Conservation (phyloP, 1,140 invertebrate species). For the Drosophila punjabiensis region DNA sequence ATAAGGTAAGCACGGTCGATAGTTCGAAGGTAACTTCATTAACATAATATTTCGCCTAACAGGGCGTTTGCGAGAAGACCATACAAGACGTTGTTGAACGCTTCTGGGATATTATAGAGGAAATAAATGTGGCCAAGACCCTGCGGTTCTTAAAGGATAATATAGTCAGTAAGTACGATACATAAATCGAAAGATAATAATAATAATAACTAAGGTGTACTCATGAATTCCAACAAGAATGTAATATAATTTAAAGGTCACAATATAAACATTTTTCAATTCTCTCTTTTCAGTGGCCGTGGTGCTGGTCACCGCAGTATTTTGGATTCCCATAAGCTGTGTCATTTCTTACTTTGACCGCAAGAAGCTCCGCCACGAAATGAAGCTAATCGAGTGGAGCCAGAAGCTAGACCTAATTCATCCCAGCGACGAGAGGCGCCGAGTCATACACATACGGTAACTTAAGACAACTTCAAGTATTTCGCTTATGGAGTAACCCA, state of each 20-base stretch:
- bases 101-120: slow-evolving; percentile 98
- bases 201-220: too few species aligned
- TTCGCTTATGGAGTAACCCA: not conserved
- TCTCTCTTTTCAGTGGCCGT: slow-evolving; percentile 87
- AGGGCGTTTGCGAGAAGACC: slow-evolving; percentile 97
- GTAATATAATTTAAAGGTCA: not conserved
- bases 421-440: slow-evolving; percentile 87
- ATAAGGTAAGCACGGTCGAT: slow-evolving; percentile 91
- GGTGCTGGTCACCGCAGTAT: slow-evolving; percentile 93
- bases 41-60: slow-evolving; percentile 33
- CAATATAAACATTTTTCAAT: not conserved
- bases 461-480: not conserved
- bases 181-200: too few species aligned
- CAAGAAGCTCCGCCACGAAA: slow-evolving; percentile 87
- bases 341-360: slow-evolving; percentile 93
- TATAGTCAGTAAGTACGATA: slow-evolving; percentile 89
- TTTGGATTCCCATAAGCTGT: slow-evolving; percentile 96
- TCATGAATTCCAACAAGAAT: not conserved
- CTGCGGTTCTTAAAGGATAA: slow-evolving; percentile 94
- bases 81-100: slow-evolving; percentile 97
- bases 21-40: too few species aligned
- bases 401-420: slow-evolving; percentile 88
- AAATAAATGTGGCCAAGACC: slow-evolving; percentile 97
- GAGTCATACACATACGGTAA: slow-evolving; percentile 88
- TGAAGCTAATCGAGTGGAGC: slow-evolving; percentile 87